These are phyloP conservation scores for Drosophila sechellia DNA, from an alignment of 1,140 invertebrate genomes.

Conservation along the genomic window DNA sequence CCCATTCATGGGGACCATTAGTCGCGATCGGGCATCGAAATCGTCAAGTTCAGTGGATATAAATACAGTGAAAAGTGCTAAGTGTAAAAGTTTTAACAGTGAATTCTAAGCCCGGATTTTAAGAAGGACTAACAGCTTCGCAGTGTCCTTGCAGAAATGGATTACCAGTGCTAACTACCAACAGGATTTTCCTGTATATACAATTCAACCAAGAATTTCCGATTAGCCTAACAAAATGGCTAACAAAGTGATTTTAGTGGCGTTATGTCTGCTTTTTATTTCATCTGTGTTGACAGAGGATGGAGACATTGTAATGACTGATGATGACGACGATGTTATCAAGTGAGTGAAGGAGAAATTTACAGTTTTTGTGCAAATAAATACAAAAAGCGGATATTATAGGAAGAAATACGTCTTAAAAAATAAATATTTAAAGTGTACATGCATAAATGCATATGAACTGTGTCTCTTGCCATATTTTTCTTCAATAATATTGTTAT, in stretches of 20 bases:
- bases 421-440: no score
- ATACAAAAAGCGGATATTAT: no score
- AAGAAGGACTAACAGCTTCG: conserved; percentile 1
- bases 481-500: no score
- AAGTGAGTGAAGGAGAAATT: conserved; percentile 38
- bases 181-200: conserved; percentile 9
- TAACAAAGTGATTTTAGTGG: conserved; percentile 37
- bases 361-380: not conserved
- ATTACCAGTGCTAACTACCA: conserved; percentile 41
- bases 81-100: conserved; percentile 15
- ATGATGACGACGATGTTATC: conserved; percentile 62
- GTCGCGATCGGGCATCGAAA: conserved; percentile 46
- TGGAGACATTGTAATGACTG: conserved; percentile 61
- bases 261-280: conserved; percentile 39
- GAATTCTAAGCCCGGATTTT: not conserved
- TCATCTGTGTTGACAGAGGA: conserved; percentile 44
- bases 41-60: conserved; percentile 26
- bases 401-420: no score
- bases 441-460: no score
- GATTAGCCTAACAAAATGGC: conserved; percentile 40
- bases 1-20: conserved; percentile 20
- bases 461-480: no score
- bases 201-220: not conserved
- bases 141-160: conserved; percentile 33
- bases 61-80: conserved; percentile 17